Percentiles rank a stretch among this genome's conserved stretches.
Evolutionary conservation across 2,797 vertebrate species (phyloP).

Genomic region (Anableps anableps): DNA sequence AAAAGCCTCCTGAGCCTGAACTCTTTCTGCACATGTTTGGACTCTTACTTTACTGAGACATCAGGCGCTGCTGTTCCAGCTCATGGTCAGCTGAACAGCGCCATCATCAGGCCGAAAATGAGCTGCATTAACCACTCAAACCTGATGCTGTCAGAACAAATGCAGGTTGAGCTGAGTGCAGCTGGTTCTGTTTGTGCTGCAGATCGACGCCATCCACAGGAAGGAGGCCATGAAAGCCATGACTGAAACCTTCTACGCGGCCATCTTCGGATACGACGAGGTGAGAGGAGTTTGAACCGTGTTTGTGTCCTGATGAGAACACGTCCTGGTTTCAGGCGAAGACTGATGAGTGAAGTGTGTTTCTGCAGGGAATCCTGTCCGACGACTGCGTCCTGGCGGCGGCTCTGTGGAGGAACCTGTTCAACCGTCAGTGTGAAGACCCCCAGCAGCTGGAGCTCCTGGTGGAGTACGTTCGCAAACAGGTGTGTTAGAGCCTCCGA

Average conservation of each 20-base stretch:
- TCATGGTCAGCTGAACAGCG: neutral
- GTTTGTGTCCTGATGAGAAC: neutral
- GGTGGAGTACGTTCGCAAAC: constrained; percentile 96
- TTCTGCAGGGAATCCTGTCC: constrained; percentile 89
- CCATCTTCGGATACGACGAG: constrained; percentile 98
- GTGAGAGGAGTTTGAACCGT: constrained; percentile 62
- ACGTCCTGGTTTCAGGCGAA: neutral
- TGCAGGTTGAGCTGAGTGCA: too few relatives aligned
- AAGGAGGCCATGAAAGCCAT: constrained; percentile 89
- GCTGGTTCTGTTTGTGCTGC: constrained; percentile 49
- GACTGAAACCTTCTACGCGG: constrained; percentile 94
- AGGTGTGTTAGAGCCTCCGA: constrained; percentile 67
- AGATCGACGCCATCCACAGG: constrained; percentile 89
- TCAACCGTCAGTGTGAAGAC: constrained; percentile 90
- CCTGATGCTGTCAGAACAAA: too few relatives aligned
- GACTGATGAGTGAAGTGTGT: neutral
- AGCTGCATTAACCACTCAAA: neutral
- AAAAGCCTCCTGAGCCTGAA: neutral
- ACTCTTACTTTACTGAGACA: neutral
- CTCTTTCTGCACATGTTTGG: neutral
- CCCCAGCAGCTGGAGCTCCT: constrained; percentile 89
- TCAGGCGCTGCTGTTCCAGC: neutral
- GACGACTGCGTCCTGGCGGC: constrained; percentile 91
- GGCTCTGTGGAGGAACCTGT: constrained; percentile 95
- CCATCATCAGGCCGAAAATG: neutral